phyloP scores from a whole-genome alignment of 2,888 invertebrate genomes.

The Tuta absoluta region DNA sequence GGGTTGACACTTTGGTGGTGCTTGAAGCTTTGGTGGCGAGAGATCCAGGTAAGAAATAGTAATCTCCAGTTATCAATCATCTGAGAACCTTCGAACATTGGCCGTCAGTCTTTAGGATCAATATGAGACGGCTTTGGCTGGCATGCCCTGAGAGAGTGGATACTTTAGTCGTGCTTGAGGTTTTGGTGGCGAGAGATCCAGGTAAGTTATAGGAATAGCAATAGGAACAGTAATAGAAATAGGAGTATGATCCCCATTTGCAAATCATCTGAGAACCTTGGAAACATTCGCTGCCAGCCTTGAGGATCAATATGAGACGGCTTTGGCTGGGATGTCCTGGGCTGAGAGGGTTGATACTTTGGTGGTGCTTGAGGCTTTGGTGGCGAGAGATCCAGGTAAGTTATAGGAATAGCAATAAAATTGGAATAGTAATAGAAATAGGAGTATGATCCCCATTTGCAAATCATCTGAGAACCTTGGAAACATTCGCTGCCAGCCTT shows the following conservation, averaged over 20 bases:
- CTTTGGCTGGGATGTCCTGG: constrained; percentile 89
- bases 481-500: constrained; percentile 52
- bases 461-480: too few relatives aligned
- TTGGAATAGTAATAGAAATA: too few relatives aligned
- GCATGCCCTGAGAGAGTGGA: constrained; percentile 93
- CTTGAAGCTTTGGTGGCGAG: constrained; percentile 89
- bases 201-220: constrained; percentile 80
- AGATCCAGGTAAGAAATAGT: constrained; percentile 87
- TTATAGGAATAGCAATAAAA: too few relatives aligned
- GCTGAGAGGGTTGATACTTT: constrained; percentile 91
- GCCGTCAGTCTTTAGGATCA: constrained; percentile 82
- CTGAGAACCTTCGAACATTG: constrained; percentile 48
- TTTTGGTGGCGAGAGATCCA: constrained; percentile 92
- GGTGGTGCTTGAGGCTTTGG: constrained; percentile 88
- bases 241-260: too few relatives aligned
- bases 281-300: constrained; percentile 64
- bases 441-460: too few relatives aligned
- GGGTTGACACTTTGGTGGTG: constrained; percentile 89
- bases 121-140: constrained; percentile 86
- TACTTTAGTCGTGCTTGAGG: constrained; percentile 88
- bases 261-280: constrained; percentile 46
- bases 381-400: constrained; percentile 95
- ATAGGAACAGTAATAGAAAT: too few relatives aligned
- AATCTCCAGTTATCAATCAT: constrained; percentile 39
- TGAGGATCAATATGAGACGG: constrained; percentile 86